Percentiles rank a stretch among this genome's conserved stretches.
phyloP scores from a whole-genome alignment of 2,888 invertebrate species.

The Cheilosia variabilis region DNA sequence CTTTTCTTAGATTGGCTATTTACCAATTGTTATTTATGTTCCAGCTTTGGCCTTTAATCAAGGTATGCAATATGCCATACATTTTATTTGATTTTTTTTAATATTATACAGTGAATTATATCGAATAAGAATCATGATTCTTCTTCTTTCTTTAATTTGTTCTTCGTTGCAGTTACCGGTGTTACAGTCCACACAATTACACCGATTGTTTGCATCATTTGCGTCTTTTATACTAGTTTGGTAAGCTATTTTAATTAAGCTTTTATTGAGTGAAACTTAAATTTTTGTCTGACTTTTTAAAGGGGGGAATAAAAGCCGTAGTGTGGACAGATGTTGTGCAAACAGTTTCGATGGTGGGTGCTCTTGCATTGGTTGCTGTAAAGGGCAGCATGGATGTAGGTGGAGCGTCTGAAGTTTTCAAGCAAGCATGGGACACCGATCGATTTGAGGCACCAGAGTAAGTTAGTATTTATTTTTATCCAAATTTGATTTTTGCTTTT shows the following conservation, averaged over 20 bases:
- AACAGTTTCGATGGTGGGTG: slow-evolving; percentile 90
- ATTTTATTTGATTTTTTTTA: neutral
- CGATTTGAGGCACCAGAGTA: slow-evolving; percentile 90
- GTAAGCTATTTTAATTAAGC: slow-evolving; percentile 84
- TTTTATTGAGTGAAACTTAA: neutral
- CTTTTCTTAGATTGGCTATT: slow-evolving; percentile 88
- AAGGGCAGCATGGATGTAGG: slow-evolving; percentile 91
- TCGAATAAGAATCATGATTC: neutral
- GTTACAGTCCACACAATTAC: slow-evolving; percentile 92
- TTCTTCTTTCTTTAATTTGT: neutral
- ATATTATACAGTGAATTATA: too few species aligned
- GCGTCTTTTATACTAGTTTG: slow-evolving; percentile 93
- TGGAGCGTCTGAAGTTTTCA: slow-evolving; percentile 87
- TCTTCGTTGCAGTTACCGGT: slow-evolving; percentile 88
- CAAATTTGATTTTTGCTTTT: neutral
- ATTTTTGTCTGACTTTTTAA: slow-evolving; percentile 14
- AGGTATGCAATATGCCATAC: slow-evolving; percentile 84
- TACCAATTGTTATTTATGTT: slow-evolving; percentile 92
- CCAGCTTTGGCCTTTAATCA: slow-evolving; percentile 92
- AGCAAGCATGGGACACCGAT: slow-evolving; percentile 88
- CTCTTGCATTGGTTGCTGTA: slow-evolving; percentile 89
- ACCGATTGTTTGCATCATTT: slow-evolving; percentile 92
- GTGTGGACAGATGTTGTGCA: slow-evolving; percentile 92
- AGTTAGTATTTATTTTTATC: slow-evolving; percentile 76
- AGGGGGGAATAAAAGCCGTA: slow-evolving; percentile 92